phyloP scores from a whole-genome alignment of 2,888 invertebrate genomes.

The Mylabris sibirica region DNA sequence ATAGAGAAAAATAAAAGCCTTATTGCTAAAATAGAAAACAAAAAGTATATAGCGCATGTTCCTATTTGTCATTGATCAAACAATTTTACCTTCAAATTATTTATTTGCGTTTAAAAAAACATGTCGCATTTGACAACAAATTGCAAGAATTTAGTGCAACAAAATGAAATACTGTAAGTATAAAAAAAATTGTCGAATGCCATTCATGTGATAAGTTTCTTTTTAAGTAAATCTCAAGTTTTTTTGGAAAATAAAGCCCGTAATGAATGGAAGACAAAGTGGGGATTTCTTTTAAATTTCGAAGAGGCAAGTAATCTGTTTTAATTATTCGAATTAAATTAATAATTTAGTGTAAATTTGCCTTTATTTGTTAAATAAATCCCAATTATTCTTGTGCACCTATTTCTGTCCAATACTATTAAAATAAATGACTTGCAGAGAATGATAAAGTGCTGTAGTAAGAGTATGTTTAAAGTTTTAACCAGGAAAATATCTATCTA shows the following conservation, averaged over 20 bases:
- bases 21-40: not conserved
- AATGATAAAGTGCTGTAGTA: not conserved
- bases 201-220: not conserved
- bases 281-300: constrained; percentile 55
- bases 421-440: constrained; percentile 9
- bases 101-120: not conserved
- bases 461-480: constrained; percentile 14
- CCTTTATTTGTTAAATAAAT: not conserved
- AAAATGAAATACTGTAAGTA: constrained; percentile 16
- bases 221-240: constrained; percentile 55
- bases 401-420: not conserved
- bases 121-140: not conserved
- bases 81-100: not conserved
- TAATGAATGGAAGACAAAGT: constrained; percentile 51
- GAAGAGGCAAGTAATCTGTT: constrained; percentile 45
- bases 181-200: not conserved
- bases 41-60: constrained; percentile 9
- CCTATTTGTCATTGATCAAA: constrained; percentile 14
- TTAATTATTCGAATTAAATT: not conserved
- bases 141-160: constrained; percentile 1
- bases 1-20: not conserved
- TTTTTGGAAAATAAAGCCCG: constrained; percentile 50
- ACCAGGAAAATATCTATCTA: constrained; percentile 22
- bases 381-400: not conserved
- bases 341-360: not conserved